Percentiles rank a stretch among this genome's conserved stretches.
Evolutionary conservation across 2,797 vertebrate species (phyloP).

Genomic region (Eremophila alpestris): DNA sequence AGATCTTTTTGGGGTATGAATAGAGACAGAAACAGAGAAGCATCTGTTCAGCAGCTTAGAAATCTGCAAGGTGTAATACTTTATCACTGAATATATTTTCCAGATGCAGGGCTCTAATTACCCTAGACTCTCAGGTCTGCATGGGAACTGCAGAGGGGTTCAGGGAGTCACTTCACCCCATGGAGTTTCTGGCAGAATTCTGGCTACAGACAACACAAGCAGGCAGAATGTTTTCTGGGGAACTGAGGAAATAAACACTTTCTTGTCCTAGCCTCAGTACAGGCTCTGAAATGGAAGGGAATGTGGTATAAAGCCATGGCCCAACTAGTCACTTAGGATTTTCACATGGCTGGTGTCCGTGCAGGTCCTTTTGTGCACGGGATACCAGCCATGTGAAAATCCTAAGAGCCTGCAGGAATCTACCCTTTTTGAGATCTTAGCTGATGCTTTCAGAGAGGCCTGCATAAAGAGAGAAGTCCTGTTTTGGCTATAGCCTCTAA

Average conservation of each 20-base stretch:
- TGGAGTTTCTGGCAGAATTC: background rate
- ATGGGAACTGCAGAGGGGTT: background rate
- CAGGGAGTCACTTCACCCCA: background rate
- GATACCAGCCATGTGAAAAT: background rate
- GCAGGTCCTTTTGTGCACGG: background rate
- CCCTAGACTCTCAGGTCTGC: background rate
- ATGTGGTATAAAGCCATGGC: background rate
- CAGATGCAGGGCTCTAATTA: background rate
- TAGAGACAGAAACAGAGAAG: background rate
- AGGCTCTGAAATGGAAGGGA: background rate
- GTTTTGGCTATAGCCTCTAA: background rate
- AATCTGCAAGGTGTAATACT: background rate
- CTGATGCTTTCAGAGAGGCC: background rate
- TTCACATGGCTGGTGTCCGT: background rate
- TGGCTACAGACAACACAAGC: background rate
- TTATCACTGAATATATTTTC: background rate
- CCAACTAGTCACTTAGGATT: background rate
- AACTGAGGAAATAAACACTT: background rate
- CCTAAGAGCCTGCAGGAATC: background rate
- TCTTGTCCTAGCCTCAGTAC: background rate
- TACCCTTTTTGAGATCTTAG: background rate
- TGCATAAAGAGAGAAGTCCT: background rate
- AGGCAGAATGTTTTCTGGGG: background rate
- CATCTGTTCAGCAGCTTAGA: background rate
- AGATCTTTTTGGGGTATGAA: constrained; percentile 31